phyloP scores from a whole-genome alignment of 2,113 vertebrate species.

The Bubo bubo region DNA sequence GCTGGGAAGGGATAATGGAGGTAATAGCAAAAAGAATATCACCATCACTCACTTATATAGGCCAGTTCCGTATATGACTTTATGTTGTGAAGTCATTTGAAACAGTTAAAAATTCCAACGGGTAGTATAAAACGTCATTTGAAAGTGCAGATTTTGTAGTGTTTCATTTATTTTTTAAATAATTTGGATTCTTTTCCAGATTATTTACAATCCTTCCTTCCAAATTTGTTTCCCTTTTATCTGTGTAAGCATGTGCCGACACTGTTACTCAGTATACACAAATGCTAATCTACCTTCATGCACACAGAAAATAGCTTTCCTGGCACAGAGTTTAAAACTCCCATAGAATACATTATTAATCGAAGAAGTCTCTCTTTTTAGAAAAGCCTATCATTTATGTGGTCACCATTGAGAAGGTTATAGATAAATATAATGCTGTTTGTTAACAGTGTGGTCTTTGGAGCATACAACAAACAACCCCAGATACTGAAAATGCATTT shows the following conservation, averaged over 20 bases:
- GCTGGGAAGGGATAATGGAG: neutral
- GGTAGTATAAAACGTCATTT: neutral
- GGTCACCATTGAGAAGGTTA: conserved; percentile 30
- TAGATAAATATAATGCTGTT: conserved; percentile 31
- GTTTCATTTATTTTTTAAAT: conserved; percentile 48
- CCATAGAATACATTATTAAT: conserved; percentile 69
- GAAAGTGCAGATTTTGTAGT: conserved; percentile 31
- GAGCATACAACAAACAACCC: neutral
- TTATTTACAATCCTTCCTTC: conserved; percentile 54
- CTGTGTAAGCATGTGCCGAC: conserved; percentile 52
- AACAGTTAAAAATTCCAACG: neutral
- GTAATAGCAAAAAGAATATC: neutral
- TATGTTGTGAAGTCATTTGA: neutral
- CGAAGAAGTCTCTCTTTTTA: neutral
- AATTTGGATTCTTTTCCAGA: conserved; percentile 61
- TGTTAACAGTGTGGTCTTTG: conserved; percentile 43
- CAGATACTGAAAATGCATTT: conserved; percentile 22
- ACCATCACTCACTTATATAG: neutral
- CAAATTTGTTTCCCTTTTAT: conserved; percentile 71
- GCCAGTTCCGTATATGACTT: neutral
- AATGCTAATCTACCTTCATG: conserved; percentile 64
- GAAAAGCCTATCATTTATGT: conserved; percentile 56
- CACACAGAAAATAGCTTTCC: conserved; percentile 59
- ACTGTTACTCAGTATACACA: conserved; percentile 52
- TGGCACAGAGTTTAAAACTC: conserved; percentile 48